Conservation (phyloP, 1,140 invertebrate species). For the Ooceraea biroi region DNA sequence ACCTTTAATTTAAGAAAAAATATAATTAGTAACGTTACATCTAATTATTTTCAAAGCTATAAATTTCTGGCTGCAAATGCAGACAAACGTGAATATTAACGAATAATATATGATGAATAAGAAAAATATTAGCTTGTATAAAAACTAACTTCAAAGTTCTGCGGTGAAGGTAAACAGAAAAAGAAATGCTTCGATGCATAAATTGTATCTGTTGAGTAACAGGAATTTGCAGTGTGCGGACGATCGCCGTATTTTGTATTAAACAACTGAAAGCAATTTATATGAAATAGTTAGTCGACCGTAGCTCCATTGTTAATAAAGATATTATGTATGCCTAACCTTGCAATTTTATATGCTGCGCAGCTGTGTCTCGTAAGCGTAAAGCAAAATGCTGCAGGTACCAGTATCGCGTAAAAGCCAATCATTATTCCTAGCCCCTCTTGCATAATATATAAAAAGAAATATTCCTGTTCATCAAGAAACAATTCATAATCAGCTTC, state of each 20-base stretch:
- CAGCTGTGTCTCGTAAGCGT: constrained; percentile 60
- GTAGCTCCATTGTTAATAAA: neutral
- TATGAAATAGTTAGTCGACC: neutral
- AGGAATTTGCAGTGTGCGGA: neutral
- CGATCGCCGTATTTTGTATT: neutral
- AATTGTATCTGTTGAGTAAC: neutral
- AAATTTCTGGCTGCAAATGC: neutral
- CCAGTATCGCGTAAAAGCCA: constrained; percentile 44
- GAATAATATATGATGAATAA: neutral
- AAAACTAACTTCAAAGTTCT: no score
- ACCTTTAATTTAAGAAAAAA: neutral
- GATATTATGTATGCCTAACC: constrained; percentile 40
- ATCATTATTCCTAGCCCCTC: neutral
- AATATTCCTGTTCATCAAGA: neutral
- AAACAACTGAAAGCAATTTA: neutral
- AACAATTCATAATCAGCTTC: neutral
- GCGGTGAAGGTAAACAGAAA: no score
- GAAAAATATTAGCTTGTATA: neutral
- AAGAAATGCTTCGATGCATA: no score
- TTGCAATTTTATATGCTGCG: constrained; percentile 58
- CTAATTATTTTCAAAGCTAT: neutral
- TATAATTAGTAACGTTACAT: no score
- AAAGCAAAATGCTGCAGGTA: constrained; percentile 62
- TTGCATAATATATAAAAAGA: constrained; percentile 31
- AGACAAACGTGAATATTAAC: neutral